Evolutionary conservation across 2,888 invertebrate genomes (phyloP).

Genomic region (Drosophila neonasuta): DNA sequence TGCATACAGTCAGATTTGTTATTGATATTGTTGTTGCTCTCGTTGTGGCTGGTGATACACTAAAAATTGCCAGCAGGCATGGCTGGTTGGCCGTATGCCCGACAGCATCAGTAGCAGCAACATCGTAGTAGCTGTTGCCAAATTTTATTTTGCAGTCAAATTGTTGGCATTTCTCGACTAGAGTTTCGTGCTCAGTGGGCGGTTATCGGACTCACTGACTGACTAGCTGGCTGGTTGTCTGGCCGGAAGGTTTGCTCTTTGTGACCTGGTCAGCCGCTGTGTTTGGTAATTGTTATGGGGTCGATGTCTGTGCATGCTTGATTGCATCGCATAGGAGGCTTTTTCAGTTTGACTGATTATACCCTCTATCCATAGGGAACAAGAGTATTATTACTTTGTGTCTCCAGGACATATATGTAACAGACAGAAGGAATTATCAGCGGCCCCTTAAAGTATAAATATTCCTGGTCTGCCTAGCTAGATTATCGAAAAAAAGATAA

Average conservation of each 20-base stretch:
- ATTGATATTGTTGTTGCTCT: conserved; percentile 22
- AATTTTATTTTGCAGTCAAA: conserved; percentile 76
- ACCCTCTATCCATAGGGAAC: too few species aligned
- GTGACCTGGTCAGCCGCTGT: conserved; percentile 33
- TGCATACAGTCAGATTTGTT: conserved; percentile 11
- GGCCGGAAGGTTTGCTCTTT: conserved; percentile 16
- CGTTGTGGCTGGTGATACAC: conserved; percentile 10
- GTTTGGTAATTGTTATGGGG: conserved; percentile 46
- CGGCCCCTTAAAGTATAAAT: too few species aligned
- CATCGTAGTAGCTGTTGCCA: conserved; percentile 53
- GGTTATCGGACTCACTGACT: not conserved
- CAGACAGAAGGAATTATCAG: too few species aligned
- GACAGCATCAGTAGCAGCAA: conserved; percentile 16
- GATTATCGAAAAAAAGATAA: too few species aligned
- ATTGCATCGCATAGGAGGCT: conserved; percentile 44
- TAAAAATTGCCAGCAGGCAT: conserved; percentile 33
- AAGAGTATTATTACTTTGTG: too few species aligned
- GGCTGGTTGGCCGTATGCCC: conserved; percentile 57
- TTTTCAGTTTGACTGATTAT: conserved; percentile 52
- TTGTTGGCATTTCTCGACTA: conserved; percentile 61
- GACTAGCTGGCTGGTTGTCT: conserved; percentile 15
- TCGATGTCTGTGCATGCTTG: conserved; percentile 33
- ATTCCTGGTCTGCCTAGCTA: too few species aligned
- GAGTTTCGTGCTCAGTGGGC: not conserved
- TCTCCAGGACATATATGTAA: too few species aligned